phyloP scores from a whole-genome alignment of 2,113 vertebrate genomes.

The Butorides virescens region DNA sequence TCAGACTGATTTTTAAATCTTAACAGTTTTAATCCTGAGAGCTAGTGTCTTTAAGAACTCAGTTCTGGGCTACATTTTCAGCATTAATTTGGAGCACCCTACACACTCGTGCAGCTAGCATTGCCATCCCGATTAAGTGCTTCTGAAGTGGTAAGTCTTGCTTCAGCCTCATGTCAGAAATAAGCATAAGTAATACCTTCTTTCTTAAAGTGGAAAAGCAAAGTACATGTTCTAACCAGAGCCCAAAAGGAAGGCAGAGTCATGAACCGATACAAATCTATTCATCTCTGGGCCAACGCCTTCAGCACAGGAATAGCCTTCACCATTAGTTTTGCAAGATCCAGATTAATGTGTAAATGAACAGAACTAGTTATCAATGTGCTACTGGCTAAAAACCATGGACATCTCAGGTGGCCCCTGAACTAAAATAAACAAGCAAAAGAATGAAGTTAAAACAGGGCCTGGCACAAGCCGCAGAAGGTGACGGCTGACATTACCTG shows the following conservation, averaged over 20 bases:
- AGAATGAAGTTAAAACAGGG: not conserved
- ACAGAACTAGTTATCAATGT: not conserved
- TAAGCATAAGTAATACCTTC: not conserved
- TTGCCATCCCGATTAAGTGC: not conserved
- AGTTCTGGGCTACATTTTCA: not conserved
- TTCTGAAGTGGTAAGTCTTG: not conserved
- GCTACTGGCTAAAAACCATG: not conserved
- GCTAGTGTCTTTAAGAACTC: not conserved
- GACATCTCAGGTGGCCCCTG: not conserved
- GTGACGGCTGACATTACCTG: constrained; percentile 77
- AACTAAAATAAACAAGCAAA: not conserved
- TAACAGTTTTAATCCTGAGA: not conserved
- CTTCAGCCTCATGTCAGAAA: not conserved
- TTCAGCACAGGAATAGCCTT: not conserved
- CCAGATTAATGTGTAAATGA: not conserved
- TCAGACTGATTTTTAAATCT: not conserved
- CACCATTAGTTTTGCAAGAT: not conserved
- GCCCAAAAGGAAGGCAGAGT: not conserved
- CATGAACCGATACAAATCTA: not conserved
- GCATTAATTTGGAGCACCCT: not conserved
- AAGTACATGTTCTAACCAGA: not conserved
- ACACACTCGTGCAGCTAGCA: not conserved
- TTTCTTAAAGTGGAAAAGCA: not conserved
- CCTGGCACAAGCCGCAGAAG: not conserved
- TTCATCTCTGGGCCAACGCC: not conserved